These are phyloP conservation scores for Cardiocondyla obscurior DNA, from an alignment of 1,140 invertebrate genomes.

Conservation along the genomic window DNA sequence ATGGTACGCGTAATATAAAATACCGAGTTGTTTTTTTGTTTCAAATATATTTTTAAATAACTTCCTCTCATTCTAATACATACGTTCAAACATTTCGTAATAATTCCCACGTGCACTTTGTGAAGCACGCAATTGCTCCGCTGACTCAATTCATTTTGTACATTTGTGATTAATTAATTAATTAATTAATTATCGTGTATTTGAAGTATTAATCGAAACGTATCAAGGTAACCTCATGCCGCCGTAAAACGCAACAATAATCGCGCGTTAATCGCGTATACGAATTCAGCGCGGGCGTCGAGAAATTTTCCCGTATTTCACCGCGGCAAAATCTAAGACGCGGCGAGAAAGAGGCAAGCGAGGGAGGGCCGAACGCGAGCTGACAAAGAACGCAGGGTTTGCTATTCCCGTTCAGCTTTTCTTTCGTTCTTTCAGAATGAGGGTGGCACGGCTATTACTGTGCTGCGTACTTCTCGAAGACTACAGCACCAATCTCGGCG, in stretches of 20 bases:
- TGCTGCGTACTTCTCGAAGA: constrained; percentile 82
- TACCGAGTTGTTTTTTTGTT: neutral
- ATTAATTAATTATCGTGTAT: constrained; percentile 17
- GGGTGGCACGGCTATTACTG: constrained; percentile 82
- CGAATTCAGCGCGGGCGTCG: neutral
- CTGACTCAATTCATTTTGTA: neutral
- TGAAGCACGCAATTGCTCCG: neutral
- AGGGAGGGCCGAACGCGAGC: neutral
- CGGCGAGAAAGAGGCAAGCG: neutral
- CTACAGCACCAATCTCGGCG: constrained; percentile 77
- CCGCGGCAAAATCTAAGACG: neutral
- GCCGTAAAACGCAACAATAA: neutral
- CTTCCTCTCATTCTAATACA: neutral
- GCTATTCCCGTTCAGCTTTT: constrained; percentile 67
- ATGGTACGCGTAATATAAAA: neutral
- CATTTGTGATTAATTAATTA: constrained; percentile 29
- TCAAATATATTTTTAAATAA: constrained; percentile 23
- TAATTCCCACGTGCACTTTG: constrained; percentile 22
- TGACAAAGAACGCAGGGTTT: constrained; percentile 12
- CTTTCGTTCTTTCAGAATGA: constrained; percentile 78
- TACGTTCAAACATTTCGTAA: neutral
- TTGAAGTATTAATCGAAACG: neutral
- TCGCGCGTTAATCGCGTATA: neutral
- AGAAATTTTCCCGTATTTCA: neutral
- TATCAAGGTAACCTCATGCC: neutral